These are phyloP conservation scores for Brachyrhaphis roseni DNA, from an alignment of 2,797 vertebrate species.

Conservation along the genomic window DNA sequence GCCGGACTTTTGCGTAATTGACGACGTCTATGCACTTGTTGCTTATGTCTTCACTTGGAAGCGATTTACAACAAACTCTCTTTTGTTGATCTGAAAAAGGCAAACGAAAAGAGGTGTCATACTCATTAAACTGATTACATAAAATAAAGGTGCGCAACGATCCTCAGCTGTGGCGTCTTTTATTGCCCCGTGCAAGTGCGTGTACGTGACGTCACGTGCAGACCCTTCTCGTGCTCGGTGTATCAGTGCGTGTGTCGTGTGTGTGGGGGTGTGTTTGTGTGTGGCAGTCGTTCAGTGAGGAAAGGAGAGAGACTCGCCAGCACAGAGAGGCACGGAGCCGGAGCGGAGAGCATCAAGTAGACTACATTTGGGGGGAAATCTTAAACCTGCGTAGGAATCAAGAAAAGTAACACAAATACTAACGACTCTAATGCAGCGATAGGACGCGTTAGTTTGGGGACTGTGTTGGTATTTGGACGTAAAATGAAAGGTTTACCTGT, in stretches of 20 bases:
- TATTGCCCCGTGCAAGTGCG: slow-evolving; percentile 13
- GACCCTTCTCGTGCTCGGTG: slow-evolving; percentile 57
- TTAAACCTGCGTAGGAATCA: neutral
- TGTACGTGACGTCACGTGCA: slow-evolving; percentile 68
- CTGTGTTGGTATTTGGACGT: slow-evolving; percentile 42
- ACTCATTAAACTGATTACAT: neutral
- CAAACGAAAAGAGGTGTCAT: neutral
- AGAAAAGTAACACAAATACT: neutral
- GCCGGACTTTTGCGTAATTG: neutral
- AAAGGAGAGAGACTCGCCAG: slow-evolving; percentile 50
- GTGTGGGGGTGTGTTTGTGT: slow-evolving; percentile 17
- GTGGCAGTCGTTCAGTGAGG: slow-evolving; percentile 32
- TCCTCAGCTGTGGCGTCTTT: neutral
- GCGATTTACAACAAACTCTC: neutral
- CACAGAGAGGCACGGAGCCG: slow-evolving; percentile 63
- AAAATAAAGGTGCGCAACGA: slow-evolving; percentile 5
- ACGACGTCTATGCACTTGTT: slow-evolving; percentile 28
- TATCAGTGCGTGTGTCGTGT: slow-evolving; percentile 22
- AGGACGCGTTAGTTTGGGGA: neutral
- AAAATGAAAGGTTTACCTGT: slow-evolving; percentile 71
- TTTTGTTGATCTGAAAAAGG: neutral
- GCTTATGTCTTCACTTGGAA: neutral
- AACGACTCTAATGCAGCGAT: neutral
- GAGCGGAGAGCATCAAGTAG: slow-evolving; percentile 48
- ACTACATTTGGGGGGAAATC: slow-evolving; percentile 25